Evolutionary conservation across 2,888 invertebrate species (phyloP), one percentile per base, ranked within the genome.

Genomic region (Acleris laterana): DNA sequence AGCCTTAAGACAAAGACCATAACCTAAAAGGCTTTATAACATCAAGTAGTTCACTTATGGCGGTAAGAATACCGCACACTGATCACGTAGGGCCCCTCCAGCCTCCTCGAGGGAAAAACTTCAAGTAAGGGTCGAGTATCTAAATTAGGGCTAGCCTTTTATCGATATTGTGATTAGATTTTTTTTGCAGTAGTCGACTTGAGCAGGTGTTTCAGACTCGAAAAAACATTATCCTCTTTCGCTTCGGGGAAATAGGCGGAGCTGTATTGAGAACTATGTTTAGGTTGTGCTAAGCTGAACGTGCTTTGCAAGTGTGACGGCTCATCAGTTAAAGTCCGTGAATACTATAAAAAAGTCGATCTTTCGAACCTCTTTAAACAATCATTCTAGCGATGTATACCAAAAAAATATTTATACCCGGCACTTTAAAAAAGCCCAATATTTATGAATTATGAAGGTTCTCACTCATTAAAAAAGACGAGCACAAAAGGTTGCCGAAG

Each of bases 21-120:
- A 13, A 38, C 25, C 46, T 57, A 20, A 9, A 6, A 55, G 55
- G 16, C 16, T 16, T 17, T 25, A 25, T 17, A 57, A 46, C 32
- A 59, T 59, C 32, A 49, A 59, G 58, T 38, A 38, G 58, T 59
- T 32, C 38, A 50, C 44, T 56, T 66, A 25, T 52, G 25, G 71
- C 77, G 73, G 71, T 68, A 62, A 69, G 63, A 64, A 68, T 80
- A 81, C 78, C 76, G 75, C 67, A 81, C 68, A 73, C 81, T 62
- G 79, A 80, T 84, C 88, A 88, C 88, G 88, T 86, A 77, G 70
- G 57, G 72, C 55, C 75, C 74, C 84, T 84, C 51, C 6, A 64
- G 32, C 16, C n/a, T n/a, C 38, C 44, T 53, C 38, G 57, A 46
- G 17, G 46, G 57, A 44, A 25, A 44, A 57, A 46, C 57, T 57